A percentile compares a stretch with the other conserved stretches of the same genome.
Evolutionary conservation across 1,140 invertebrate species (phyloP).

Genomic region (Hirudo medicinalis): DNA sequence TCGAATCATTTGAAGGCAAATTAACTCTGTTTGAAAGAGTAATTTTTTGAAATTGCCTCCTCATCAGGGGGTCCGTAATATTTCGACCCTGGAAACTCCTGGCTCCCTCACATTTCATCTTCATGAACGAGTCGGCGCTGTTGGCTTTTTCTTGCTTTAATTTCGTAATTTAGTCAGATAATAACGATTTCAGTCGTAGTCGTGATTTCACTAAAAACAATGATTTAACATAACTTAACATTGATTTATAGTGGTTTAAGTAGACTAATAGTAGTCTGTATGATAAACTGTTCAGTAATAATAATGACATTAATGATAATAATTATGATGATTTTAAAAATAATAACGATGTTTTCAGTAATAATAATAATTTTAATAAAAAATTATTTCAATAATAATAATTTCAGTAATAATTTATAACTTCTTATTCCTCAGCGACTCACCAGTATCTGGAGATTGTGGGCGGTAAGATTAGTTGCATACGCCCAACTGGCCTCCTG

Average conservation of each 20-base stretch:
- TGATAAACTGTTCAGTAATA: background rate
- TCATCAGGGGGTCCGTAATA: background rate
- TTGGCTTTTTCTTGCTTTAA: background rate
- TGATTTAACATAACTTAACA: too few relatives aligned
- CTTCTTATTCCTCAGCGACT: background rate
- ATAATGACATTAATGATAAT: background rate
- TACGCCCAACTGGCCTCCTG: slow-evolving; percentile 18
- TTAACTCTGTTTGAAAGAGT: too few relatives aligned
- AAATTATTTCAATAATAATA: too few relatives aligned
- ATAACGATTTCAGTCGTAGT: too few relatives aligned
- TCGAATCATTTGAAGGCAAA: too few relatives aligned
- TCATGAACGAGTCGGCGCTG: background rate
- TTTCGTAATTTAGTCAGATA: too few relatives aligned
- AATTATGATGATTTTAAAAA: background rate
- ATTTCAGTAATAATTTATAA: background rate
- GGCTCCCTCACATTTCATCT: background rate
- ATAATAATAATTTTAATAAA: background rate
- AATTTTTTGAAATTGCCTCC: background rate
- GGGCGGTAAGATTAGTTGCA: slow-evolving; percentile 15
- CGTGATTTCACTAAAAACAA: too few relatives aligned
- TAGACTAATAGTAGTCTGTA: too few relatives aligned
- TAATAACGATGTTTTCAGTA: background rate
- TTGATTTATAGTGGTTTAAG: too few relatives aligned
- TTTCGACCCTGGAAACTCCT: background rate
- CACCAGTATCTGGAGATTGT: slow-evolving; percentile 14